A percentile compares a stretch with the other conserved stretches of the same genome.
Conservation (phyloP, 2,797 vertebrate species). For the Gymnothorax reevesii region DNA sequence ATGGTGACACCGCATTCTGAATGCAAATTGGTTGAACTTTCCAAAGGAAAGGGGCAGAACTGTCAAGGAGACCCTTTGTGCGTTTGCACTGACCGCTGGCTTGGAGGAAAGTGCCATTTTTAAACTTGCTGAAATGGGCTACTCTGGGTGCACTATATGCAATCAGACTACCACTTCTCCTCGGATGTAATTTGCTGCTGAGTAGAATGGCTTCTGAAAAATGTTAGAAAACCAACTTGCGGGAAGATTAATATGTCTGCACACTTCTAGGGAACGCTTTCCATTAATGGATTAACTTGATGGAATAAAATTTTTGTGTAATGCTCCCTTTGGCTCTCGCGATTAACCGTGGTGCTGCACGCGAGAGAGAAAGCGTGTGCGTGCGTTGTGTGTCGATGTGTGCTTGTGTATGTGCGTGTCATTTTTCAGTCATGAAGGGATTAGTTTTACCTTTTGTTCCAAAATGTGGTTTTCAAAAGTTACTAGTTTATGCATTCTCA, state of each 20-base stretch:
- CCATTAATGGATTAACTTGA: conserved; percentile 27
- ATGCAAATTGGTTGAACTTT: conserved; percentile 58
- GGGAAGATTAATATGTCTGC: conserved; percentile 25
- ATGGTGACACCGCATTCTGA: conserved; percentile 50
- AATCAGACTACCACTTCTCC: conserved; percentile 38
- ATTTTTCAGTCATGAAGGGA: neutral
- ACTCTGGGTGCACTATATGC: conserved; percentile 37
- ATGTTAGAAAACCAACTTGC: conserved; percentile 35
- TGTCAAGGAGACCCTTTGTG: conserved; percentile 43
- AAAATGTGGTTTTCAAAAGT: neutral
- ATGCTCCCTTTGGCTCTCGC: conserved; percentile 2
- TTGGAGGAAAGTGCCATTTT: conserved; percentile 2
- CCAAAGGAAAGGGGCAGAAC: conserved; percentile 18
- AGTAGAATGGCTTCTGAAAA: conserved; percentile 44
- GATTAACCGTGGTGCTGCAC: neutral
- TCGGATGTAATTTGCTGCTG: conserved; percentile 8
- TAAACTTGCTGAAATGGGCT: conserved; percentile 38
- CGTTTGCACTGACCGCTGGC: conserved; percentile 29
- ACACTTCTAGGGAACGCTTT: conserved; percentile 3
- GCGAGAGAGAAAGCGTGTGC: neutral
- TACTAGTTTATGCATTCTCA: neutral
- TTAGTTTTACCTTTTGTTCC: neutral
- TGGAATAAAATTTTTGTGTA: conserved; percentile 5
- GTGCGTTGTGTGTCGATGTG: neutral
- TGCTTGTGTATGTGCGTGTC: neutral